A percentile compares a stretch with the other conserved stretches of the same genome.
These are phyloP conservation scores for Oxyscelio sp. DNA, from an alignment of 2,888 invertebrate genomes.

Conservation along the genomic window DNA sequence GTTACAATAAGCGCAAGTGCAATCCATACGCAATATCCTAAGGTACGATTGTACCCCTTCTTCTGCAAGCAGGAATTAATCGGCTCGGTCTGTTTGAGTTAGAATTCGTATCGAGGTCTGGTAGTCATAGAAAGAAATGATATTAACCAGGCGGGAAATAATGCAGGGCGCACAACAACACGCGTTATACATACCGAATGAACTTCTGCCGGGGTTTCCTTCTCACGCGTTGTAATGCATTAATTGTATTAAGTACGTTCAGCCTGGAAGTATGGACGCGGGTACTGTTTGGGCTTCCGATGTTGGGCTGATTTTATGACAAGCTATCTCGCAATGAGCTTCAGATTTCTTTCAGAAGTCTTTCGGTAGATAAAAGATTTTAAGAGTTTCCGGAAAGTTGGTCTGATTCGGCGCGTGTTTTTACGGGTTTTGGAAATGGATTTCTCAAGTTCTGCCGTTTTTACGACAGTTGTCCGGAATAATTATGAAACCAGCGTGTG, in stretches of 20 bases:
- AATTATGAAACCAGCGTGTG: too few relatives aligned
- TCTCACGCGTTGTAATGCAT: constrained; percentile 36
- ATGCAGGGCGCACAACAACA: constrained; percentile 32
- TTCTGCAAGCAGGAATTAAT: constrained; percentile 1
- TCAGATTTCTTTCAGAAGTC: too few relatives aligned
- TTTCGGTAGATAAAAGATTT: too few relatives aligned
- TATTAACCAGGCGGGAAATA: constrained; percentile 41
- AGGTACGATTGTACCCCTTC: background rate
- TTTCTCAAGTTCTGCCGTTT: too few relatives aligned
- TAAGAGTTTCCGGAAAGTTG: too few relatives aligned
- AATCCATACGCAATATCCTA: background rate
- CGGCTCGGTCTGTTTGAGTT: constrained; percentile 21
- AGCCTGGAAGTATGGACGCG: constrained; percentile 9
- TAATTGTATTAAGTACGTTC: constrained; percentile 52
- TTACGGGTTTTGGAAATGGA: too few relatives aligned
- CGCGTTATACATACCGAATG: constrained; percentile 48
- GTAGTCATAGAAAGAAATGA: constrained; percentile 31
- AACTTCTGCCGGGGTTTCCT: constrained; percentile 27
- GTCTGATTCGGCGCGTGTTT: too few relatives aligned
- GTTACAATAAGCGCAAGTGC: background rate
- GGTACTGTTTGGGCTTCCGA: constrained; percentile 36
- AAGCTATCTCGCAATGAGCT: too few relatives aligned
- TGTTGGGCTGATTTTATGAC: too few relatives aligned
- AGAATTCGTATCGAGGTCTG: constrained; percentile 28
- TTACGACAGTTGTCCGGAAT: too few relatives aligned